A percentile compares a stretch with the other conserved stretches of the same genome.
phyloP scores from a whole-genome alignment of 2,113 vertebrate genomes.

The Pseudonaja textilis region DNA sequence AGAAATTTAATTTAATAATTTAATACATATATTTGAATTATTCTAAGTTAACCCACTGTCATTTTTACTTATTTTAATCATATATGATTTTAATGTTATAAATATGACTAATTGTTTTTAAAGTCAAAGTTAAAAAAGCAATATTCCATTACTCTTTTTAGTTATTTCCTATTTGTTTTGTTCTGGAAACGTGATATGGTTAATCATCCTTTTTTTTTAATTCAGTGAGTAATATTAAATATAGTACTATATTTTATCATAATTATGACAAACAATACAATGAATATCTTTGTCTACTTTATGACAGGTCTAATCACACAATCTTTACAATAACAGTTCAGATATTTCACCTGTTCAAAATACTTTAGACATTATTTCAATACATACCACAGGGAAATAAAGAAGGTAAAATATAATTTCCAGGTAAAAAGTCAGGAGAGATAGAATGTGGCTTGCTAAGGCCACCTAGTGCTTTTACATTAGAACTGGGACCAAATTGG shows the following conservation, averaged over 20 bases:
- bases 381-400: neutral
- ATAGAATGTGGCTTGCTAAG: constrained; percentile 9
- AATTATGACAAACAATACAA: neutral
- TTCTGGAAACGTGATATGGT: neutral
- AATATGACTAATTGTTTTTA: neutral
- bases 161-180: neutral
- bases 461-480: constrained; percentile 15
- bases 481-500: neutral
- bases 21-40: neutral
- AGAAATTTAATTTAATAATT: neutral
- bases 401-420: neutral
- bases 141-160: neutral
- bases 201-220: rapidly evolving
- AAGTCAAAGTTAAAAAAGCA: neutral
- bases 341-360: neutral
- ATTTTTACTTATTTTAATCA: neutral
- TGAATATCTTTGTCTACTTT: neutral
- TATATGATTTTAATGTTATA: neutral
- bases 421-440: neutral
- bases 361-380: neutral
- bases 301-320: neutral
- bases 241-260: neutral
- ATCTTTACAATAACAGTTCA: neutral
- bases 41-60: neutral
- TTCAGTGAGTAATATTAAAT: neutral